These are phyloP conservation scores for Augochlora pura DNA, from an alignment of 1,140 invertebrate genomes.

Conservation along the genomic window DNA sequence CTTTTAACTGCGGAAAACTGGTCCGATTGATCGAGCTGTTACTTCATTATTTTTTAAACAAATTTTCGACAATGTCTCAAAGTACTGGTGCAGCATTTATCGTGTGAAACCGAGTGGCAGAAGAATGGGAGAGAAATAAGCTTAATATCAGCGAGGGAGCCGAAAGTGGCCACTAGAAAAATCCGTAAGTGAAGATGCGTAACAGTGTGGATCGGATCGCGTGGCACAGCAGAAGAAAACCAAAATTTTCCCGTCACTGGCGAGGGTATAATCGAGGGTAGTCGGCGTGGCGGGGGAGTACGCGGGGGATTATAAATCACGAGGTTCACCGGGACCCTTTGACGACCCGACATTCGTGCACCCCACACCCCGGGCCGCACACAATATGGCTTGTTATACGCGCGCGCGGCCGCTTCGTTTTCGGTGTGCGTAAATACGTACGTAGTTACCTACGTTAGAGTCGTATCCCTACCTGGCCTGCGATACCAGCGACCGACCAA, in stretches of 20 bases:
- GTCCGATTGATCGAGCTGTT: no score
- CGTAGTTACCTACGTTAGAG: neutral
- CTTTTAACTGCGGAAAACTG: no score
- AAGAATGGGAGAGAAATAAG: no score
- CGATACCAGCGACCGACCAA: constrained; percentile 30
- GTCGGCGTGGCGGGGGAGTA: constrained; percentile 17
- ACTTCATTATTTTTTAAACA: no score
- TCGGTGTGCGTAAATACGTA: neutral
- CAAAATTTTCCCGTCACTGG: constrained; percentile 35
- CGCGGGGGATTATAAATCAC: constrained; percentile 68
- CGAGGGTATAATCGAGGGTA: constrained; percentile 35
- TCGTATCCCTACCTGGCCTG: constrained; percentile 19
- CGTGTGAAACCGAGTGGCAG: no score
- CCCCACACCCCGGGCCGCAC: constrained; percentile 22
- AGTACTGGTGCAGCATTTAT: no score
- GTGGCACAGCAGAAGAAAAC: neutral
- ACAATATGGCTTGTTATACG: constrained; percentile 54
- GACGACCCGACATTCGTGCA: constrained; percentile 59
- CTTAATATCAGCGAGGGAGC: no score
- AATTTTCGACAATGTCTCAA: no score
- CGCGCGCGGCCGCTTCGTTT: neutral
- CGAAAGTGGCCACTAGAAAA: no score
- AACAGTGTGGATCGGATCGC: no score
- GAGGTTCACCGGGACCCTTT: constrained; percentile 65
- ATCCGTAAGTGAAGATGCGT: no score